phyloP scores from a whole-genome alignment of 2,797 vertebrate species.

The Onychomys arenicola region DNA sequence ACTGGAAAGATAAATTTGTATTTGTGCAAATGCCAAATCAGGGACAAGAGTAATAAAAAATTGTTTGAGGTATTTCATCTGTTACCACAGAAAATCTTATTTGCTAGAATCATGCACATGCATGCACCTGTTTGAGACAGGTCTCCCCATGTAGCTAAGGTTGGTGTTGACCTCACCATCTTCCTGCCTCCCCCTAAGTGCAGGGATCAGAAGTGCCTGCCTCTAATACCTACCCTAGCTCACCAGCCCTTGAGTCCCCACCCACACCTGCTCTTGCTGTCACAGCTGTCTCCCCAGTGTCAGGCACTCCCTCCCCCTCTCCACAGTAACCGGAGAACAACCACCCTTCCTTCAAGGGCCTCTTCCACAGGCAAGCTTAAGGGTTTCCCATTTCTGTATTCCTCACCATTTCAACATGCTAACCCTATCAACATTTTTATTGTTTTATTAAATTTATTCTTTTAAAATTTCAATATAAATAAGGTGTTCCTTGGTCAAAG shows the following conservation, averaged over 20 bases:
- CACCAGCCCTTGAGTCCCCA: not conserved
- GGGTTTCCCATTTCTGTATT: not conserved
- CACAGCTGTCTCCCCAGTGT: not conserved
- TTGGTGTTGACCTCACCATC: not conserved
- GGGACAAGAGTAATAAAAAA: not conserved
- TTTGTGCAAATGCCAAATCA: not conserved
- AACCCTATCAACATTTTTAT: not conserved
- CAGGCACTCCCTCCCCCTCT: not conserved
- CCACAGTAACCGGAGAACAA: not conserved
- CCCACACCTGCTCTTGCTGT: not conserved
- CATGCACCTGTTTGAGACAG: not conserved
- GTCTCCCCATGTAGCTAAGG: not conserved
- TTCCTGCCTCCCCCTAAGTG: not conserved
- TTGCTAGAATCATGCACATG: not conserved
- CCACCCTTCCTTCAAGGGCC: not conserved
- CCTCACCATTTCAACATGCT: not conserved
- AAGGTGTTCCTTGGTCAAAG: too few relatives aligned
- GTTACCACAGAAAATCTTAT: not conserved
- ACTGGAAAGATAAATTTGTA: slow-evolving; percentile 36
- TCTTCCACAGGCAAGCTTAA: not conserved
- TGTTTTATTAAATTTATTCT: not conserved
- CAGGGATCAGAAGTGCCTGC: not conserved
- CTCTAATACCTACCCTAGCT: not conserved
- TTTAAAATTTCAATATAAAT: not conserved
- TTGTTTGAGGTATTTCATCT: not conserved